Evolutionary conservation across 2,113 vertebrate genomes (phyloP).

Genomic region (Nipponia nippon): DNA sequence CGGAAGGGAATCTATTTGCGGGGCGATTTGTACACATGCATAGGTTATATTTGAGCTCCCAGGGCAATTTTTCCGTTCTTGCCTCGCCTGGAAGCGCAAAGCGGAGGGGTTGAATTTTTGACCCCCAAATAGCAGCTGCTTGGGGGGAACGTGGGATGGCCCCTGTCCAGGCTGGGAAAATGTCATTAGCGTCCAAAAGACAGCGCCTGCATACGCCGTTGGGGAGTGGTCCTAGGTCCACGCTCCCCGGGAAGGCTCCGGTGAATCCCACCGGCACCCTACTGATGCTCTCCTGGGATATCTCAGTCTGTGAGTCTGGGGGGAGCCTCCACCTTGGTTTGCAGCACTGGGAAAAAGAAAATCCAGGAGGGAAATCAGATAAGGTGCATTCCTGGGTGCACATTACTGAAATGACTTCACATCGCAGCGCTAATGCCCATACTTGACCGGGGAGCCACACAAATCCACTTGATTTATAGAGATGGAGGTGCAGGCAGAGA

Average conservation of each 20-base stretch:
- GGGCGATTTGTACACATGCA: neutral
- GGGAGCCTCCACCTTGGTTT: neutral
- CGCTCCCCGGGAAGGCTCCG: fast-evolving
- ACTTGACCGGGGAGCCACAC: slow-evolving; percentile 19
- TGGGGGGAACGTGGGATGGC: fast-evolving
- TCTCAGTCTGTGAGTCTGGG: fast-evolving
- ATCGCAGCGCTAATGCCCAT: neutral
- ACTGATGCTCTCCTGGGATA: neutral
- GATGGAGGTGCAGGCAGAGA: neutral
- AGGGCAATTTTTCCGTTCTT: neutral
- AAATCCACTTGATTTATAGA: slow-evolving; percentile 42
- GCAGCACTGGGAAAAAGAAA: neutral
- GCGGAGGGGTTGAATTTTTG: neutral
- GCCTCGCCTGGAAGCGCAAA: fast-evolving
- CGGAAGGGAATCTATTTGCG: fast-evolving
- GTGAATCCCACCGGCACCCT: neutral
- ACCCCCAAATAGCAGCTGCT: neutral
- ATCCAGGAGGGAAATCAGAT: slow-evolving; percentile 22
- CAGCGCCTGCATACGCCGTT: fast-evolving
- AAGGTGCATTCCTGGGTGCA: slow-evolving; percentile 29
- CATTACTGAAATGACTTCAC: neutral
- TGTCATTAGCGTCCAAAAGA: neutral
- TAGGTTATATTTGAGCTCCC: neutral
- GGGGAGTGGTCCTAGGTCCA: neutral
- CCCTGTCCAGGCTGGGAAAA: neutral